Evolutionary conservation across 2,113 vertebrate genomes (phyloP), one percentile per base, ranked within the genome.

Genomic region (Drymodes brunneopygia): DNA sequence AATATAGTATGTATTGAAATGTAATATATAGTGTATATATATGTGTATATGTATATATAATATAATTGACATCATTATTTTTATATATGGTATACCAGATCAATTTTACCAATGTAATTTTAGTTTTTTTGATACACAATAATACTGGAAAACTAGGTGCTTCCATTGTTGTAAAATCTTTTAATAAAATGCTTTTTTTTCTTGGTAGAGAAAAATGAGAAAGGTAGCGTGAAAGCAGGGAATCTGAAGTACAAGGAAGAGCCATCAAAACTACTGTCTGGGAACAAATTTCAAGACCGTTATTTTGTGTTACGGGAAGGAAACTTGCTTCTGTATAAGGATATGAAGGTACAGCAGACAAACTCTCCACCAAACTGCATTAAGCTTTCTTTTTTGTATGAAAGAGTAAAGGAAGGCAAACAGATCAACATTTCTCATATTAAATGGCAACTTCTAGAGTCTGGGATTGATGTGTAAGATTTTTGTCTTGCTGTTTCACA

Each of bases 281-380:
- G 98, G 84, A 98, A 98, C 97, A 99, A 98, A 92, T 99, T 99
- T 98, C 99, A 99, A 95, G 99, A 99, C 38, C 98, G 99, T 80
- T 99, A 99, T 60, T 98, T 98, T 54, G 97, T 98, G 38, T 98
- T 99, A 35, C 97, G 40, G 62, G 98, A 98, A 86, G 98, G 98
- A 74, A 98, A 98, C 95, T 97, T 99, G 70, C 97, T 99, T 81
- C 95, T 99, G 65, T 99, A 99, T 97, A 99, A 99, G 94, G 99
- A 99, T 83, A 95, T 97, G 81, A 99, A 99, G 98, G 99, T 99
- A 98, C 44, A 81, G 67, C 10, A 33, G 62, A 14, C 4, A 61
- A 72, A 66, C 19, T 73, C 8, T 28, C 35, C 9, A 54, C 9
- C 7, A 80, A 74, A 78, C 27, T 47, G 48, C 50, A 18, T 87